Conservation (phyloP, 1,140 invertebrate genomes). For the Physella acuta region DNA sequence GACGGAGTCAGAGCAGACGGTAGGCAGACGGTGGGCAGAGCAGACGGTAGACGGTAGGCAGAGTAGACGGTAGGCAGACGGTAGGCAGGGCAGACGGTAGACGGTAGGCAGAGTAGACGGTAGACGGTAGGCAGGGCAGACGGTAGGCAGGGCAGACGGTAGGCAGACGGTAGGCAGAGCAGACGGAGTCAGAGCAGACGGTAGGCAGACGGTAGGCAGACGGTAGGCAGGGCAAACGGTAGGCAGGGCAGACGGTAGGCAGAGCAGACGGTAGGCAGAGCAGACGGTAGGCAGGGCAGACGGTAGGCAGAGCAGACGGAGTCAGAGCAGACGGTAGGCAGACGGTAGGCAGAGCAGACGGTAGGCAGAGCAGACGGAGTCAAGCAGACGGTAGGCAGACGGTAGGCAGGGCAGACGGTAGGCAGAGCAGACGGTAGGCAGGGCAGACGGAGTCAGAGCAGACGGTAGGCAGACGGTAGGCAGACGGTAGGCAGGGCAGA, state of each 20-base stretch:
- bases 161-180: not conserved
- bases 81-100: not conserved
- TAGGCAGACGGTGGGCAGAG: not conserved
- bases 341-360: too few species aligned
- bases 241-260: slow-evolving; percentile 5
- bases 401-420: too few species aligned
- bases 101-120: not conserved
- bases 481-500: too few species aligned
- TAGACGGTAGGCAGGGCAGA: not conserved
- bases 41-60: not conserved
- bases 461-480: too few species aligned
- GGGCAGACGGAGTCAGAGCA: too few species aligned
- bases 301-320: too few species aligned
- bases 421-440: too few species aligned
- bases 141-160: not conserved
- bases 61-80: not conserved
- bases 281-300: too few species aligned
- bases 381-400: too few species aligned
- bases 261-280: slow-evolving; percentile 10
- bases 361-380: too few species aligned
- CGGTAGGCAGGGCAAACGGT: slow-evolving; percentile 12
- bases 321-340: too few species aligned
- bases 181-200: not conserved
- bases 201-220: slow-evolving; percentile 1
- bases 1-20: not conserved